Base-by-base conservation (phyloP, 2,797 vertebrate genomes). In the Tokudaia muenninki region DNA sequence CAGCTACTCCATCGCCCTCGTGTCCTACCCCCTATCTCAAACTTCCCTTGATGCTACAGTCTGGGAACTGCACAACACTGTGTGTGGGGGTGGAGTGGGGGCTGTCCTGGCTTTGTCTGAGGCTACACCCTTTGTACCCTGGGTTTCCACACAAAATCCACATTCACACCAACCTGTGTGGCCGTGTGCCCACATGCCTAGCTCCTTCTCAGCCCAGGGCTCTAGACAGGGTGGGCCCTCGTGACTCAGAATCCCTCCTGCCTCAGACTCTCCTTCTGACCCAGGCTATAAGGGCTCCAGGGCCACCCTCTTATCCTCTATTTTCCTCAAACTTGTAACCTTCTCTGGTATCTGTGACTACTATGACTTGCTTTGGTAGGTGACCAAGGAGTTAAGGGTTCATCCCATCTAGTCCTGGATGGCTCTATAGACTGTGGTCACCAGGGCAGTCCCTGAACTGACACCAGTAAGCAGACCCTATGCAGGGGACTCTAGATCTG, bases 191-290 rank as follows among this genome's bases (percentile, higher is more conserved):
- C 50, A 34, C n/a, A 47, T 57, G 72, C 77, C 57, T 88, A 84
- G 90, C 96, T 96, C 80, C 74, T 86, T 93, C 88, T 93, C 75
- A 10, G 84, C 55, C 84, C 41, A 52, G 77, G 79, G 74, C 21
- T 82, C 82, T 67, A 90, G 72, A 67, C 52, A 26, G 67, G 70
- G 34, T 22, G 88, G 34, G 82, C 70, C 88, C 50, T 47, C 0
- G 0, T 91, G 95, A 96, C 84, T 75, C 94, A 95, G 87, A 82
- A 26, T 52, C 74, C 50, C 37, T 95, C 31, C 82, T 91, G 44
- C 44, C 74, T 26, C 12, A 47, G 37, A 91, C 90, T 87, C 90
- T 89, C 90, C 93, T 92, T 80, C 92, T 93, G 94, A 92, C 90
- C 89, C 13, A 47, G 89, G 41, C 94, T 91, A 9, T 34, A 67